A percentile compares a stretch with the other conserved stretches of the same genome.
Conservation (phyloP, 2,113 vertebrate genomes). For the Herpetotheres cachinnans region DNA sequence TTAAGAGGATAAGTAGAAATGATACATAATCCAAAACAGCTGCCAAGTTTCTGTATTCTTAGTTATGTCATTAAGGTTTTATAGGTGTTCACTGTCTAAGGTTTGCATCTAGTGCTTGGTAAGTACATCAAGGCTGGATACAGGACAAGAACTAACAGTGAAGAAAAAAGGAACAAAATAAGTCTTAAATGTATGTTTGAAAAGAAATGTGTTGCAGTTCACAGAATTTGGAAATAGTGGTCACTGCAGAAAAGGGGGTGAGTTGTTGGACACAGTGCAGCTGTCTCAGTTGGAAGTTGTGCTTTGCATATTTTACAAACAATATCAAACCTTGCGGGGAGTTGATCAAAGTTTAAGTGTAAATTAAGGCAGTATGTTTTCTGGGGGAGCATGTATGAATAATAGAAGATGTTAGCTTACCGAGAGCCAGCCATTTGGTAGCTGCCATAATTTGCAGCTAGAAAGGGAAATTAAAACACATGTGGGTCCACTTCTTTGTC, state of each 20-base stretch:
- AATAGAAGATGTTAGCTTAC: background rate
- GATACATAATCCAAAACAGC: background rate
- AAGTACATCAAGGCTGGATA: background rate
- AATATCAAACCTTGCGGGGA: background rate
- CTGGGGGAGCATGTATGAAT: background rate
- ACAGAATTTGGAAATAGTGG: background rate
- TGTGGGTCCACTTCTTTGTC: background rate
- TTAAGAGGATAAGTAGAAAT: background rate
- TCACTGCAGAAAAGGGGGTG: background rate
- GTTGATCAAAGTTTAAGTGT: background rate
- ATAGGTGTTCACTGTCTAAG: background rate
- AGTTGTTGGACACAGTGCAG: background rate
- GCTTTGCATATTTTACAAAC: background rate
- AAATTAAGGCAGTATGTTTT: background rate
- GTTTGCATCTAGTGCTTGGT: background rate
- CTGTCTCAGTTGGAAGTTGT: fast-evolving
- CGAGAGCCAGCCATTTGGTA: background rate
- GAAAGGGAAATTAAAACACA: background rate
- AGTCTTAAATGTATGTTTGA: background rate
- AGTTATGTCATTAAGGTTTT: background rate
- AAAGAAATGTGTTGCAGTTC: background rate
- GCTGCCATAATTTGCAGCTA: background rate
- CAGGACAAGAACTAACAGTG: background rate
- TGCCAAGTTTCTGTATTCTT: background rate
- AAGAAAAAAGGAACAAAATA: background rate